These are phyloP conservation scores for Clepsis dumicolana DNA, from an alignment of 2,888 invertebrate species.

Conservation along the genomic window DNA sequence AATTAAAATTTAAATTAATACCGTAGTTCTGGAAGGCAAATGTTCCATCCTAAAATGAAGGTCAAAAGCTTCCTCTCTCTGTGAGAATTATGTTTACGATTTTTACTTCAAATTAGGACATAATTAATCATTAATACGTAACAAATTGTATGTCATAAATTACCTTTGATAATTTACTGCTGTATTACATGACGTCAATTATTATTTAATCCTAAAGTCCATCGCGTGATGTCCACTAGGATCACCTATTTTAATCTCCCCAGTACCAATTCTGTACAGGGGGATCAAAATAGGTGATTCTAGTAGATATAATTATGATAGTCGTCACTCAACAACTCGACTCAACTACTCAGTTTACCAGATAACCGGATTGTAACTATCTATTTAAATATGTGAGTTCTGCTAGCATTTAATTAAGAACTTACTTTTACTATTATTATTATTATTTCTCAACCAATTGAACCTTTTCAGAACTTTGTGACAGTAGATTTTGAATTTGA, in stretches of 20 bases:
- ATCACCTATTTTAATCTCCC: no score
- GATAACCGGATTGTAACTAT: no score
- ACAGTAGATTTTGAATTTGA: neutral
- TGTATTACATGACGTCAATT: neutral
- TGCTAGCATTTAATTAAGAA: no score
- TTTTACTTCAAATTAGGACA: neutral
- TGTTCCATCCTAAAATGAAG: slow-evolving; percentile 12
- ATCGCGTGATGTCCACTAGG: no score
- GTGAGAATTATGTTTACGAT: neutral
- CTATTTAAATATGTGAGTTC: no score
- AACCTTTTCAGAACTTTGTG: neutral
- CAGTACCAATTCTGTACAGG: no score
- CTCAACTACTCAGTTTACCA: no score
- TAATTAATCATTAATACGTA: neutral
- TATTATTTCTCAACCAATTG: neutral
- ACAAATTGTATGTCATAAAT: neutral
- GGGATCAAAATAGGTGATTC: no score
- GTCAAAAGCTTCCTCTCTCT: slow-evolving; percentile 13
- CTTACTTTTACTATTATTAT: no score
- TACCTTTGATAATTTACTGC: neutral
- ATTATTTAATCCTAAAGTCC: no score
- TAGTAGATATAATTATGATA: no score
- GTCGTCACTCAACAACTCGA: no score
- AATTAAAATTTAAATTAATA: slow-evolving; percentile 20
- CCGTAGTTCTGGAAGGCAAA: slow-evolving; percentile 6